Evolutionary conservation across 2,797 vertebrate species (phyloP).

Genomic region (Hippopotamyrus pictus): DNA sequence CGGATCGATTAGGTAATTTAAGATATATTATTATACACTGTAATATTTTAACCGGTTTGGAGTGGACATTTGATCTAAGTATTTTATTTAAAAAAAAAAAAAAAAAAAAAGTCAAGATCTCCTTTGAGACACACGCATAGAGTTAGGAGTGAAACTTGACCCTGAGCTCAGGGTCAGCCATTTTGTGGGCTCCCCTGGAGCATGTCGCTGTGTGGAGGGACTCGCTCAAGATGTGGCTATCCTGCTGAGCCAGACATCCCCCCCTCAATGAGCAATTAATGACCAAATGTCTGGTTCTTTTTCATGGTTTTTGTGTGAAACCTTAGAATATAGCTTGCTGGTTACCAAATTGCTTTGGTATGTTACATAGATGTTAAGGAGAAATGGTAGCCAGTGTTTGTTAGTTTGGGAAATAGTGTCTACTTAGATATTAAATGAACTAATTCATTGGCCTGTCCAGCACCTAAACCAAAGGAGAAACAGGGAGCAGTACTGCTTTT

Average conservation of each 20-base stretch:
- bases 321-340: background rate
- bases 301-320: background rate
- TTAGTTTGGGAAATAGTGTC: background rate
- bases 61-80: background rate
- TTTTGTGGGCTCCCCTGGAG: background rate
- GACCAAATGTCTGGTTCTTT: background rate
- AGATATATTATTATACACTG: background rate
- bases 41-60: background rate
- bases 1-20: background rate
- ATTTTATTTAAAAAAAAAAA: background rate
- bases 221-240: background rate
- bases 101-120: background rate
- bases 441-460: background rate
- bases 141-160: background rate
- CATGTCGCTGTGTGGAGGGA: background rate
- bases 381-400: background rate
- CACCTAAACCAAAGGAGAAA: background rate
- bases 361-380: background rate
- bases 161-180: background rate
- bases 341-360: background rate
- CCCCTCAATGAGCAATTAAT: background rate
- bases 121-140: background rate
- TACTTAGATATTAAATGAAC: background rate
- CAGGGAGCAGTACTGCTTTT: background rate
- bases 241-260: background rate